These are phyloP conservation scores for Menura novaehollandiae DNA, from an alignment of 2,113 vertebrate species.

Conservation along the genomic window DNA sequence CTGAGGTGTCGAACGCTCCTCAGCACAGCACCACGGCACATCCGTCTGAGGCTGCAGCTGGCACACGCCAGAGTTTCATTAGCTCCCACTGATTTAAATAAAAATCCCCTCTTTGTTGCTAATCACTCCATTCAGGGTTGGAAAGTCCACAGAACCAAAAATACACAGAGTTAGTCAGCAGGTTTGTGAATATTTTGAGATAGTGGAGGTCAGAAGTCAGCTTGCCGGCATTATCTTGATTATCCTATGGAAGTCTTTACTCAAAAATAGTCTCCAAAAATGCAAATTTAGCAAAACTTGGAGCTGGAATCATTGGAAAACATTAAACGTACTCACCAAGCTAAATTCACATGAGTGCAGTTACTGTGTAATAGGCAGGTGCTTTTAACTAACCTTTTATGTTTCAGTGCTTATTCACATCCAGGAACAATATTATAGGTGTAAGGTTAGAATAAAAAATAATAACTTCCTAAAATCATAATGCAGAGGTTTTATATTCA, in stretches of 20 bases:
- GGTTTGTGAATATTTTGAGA: constrained; percentile 35
- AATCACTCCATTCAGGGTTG: constrained; percentile 23
- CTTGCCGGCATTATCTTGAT: neutral
- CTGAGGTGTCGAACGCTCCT: neutral
- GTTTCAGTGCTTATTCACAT: neutral
- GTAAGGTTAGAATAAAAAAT: constrained; percentile 21
- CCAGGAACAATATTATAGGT: neutral
- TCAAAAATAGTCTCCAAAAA: constrained; percentile 29
- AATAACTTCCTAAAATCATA: neutral
- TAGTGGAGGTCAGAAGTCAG: constrained; percentile 27
- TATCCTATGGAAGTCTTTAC: constrained; percentile 17
- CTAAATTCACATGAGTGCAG: neutral
- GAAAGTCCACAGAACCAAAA: constrained; percentile 25
- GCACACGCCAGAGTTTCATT: neutral
- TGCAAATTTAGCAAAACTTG: constrained; percentile 28
- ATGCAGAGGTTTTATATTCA: neutral
- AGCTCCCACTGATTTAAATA: neutral
- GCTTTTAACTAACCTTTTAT: constrained; percentile 10
- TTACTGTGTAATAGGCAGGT: neutral
- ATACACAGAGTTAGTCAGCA: constrained; percentile 19
- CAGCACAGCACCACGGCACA: neutral
- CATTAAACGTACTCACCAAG: neutral
- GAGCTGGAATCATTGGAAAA: constrained; percentile 1
- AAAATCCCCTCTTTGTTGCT: neutral
- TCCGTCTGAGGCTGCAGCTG: neutral